Conservation (phyloP, 2,797 vertebrate species). For the Chiroxiphia lanceolata region DNA sequence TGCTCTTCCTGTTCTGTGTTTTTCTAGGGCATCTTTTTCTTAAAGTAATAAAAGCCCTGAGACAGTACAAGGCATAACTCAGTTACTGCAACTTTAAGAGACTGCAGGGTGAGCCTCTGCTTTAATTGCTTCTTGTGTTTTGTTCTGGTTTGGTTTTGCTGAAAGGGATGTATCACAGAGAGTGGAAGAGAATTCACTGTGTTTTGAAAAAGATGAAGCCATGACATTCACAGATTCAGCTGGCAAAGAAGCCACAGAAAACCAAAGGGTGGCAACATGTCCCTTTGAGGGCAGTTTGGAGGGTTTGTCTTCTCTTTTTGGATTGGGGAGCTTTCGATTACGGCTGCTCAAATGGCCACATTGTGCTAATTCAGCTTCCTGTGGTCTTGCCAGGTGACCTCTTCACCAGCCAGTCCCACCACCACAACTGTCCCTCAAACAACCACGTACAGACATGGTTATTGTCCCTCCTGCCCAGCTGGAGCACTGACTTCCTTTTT, state of each 20-base stretch:
- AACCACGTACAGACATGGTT: slow-evolving; percentile 5
- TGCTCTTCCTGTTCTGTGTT: not conserved
- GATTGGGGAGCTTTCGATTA: not conserved
- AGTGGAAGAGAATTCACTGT: slow-evolving; percentile 45
- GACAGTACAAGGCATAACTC: not conserved
- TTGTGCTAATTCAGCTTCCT: slow-evolving; percentile 68
- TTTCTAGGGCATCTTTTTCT: slow-evolving; percentile 6
- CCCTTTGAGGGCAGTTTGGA: slow-evolving; percentile 36
- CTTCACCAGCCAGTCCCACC: slow-evolving; percentile 50
- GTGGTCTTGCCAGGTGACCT: slow-evolving; percentile 67
- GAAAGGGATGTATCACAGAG: slow-evolving; percentile 32
- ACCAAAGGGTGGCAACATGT: slow-evolving; percentile 7
- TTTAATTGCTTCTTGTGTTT: slow-evolving; percentile 12
- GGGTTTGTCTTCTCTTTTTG: slow-evolving; percentile 34
- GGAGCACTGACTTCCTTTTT: slow-evolving; percentile 48
- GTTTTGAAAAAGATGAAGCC: slow-evolving; percentile 56
- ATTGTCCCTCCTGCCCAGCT: slow-evolving; percentile 36
- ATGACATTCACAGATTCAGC: slow-evolving; percentile 35
- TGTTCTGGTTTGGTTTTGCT: slow-evolving; percentile 49
- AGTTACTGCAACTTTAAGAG: slow-evolving; percentile 32
- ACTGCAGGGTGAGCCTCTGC: not conserved
- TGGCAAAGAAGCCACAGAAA: slow-evolving; percentile 45
- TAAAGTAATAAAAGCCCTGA: not conserved
- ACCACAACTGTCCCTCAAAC: slow-evolving; percentile 48
- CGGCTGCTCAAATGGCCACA: slow-evolving; percentile 41